phyloP scores from a whole-genome alignment of 2,888 invertebrate species.

The Trichacis sp. region DNA sequence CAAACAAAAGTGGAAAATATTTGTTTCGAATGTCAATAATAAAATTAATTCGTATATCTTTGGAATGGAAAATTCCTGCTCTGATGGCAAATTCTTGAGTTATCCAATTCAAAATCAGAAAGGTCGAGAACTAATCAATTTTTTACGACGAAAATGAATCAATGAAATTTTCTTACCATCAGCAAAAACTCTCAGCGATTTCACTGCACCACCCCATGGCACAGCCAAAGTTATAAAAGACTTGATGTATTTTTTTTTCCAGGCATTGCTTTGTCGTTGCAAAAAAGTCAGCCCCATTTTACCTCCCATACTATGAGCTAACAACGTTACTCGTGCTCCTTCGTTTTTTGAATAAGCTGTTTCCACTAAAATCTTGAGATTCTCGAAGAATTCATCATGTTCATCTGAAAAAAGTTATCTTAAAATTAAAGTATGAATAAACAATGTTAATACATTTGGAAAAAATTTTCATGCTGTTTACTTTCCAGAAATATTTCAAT shows the following conservation, averaged over 20 bases:
- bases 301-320: slow-evolving; percentile 99
- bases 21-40: no score
- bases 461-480: no score
- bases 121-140: no score
- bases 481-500: no score
- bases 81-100: no score
- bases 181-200: slow-evolving; percentile 94
- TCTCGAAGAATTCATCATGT: slow-evolving; percentile 81
- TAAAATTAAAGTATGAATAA: no score
- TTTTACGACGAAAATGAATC: no score
- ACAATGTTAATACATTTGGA: no score
- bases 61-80: no score
- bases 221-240: slow-evolving; percentile 88
- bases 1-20: no score
- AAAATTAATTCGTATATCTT: no score
- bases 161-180: slow-evolving; percentile 83
- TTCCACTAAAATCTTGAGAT: slow-evolving; percentile 85
- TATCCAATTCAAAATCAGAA: no score
- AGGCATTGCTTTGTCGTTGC: slow-evolving; percentile 80
- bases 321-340: slow-evolving; percentile 81
- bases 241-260: slow-evolving; percentile 92
- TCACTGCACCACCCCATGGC: slow-evolving; percentile 96
- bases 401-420: slow-evolving; percentile 91
- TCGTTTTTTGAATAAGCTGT: slow-evolving; percentile 85
- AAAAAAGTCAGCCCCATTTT: slow-evolving; percentile 89